Evolutionary conservation across 2,888 invertebrate genomes (phyloP), one percentile per base, ranked within the genome.

Genomic region (Carabus problematicus): DNA sequence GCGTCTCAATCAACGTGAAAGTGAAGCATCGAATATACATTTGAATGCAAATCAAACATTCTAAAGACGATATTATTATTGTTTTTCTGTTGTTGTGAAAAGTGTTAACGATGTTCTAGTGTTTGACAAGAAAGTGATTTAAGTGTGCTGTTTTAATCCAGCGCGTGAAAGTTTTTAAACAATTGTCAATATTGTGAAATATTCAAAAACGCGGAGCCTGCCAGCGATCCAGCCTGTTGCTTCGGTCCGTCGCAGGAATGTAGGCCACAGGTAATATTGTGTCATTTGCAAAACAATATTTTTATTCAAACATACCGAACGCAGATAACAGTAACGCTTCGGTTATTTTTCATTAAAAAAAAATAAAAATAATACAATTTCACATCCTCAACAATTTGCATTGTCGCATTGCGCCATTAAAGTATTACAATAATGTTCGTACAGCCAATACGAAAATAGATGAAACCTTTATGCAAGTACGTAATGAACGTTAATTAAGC

Each of bases 181-280:
- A 59, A 45, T 19, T 59, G 8, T 29, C n/a, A 19, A 18, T 61
- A 19, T 62, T 62, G 62, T 62, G 49, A 41, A 45, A 52, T 49
- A 62, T 62, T 52, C 42, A 9, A 19, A 56, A 47, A 19, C 19
- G 29, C 29, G 29, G 29, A 29, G 29, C 52, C 42, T 16, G 63
- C 42, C 11, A 63, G 39, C 54, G 42, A 54, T 49, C 49, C 63
- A 63, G 54, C 62, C 62, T 62, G 62, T 62, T 62, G 62, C 49
- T 62, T 29, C 29, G 29, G 6, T 29, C n/a, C 45, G 45, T 9
- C 59, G n/a, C 16, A 29, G 62, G 63, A 63, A 63, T 63, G 63
- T 63, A 63, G 63, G 63, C 54, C 54, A 63, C 41, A 63, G 63
- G 63, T 63, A 63, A 45, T 45, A 45, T 14, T 3, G 19, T 42